A percentile compares a stretch with the other conserved stretches of the same genome.
These are phyloP conservation scores for Nephrotoma guestfalica DNA, from an alignment of 2,888 invertebrate species.

Conservation along the genomic window DNA sequence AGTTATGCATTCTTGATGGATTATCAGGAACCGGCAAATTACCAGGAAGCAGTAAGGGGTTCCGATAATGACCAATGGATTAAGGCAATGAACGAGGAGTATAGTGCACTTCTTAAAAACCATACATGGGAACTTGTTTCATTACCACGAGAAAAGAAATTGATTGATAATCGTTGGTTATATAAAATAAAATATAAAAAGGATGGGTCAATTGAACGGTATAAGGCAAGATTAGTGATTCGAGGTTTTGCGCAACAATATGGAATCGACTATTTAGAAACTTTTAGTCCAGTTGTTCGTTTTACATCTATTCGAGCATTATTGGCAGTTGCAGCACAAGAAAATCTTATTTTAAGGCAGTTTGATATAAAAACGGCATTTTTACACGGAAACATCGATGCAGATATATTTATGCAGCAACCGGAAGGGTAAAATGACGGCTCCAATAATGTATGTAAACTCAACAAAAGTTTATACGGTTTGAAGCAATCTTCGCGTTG, in stretches of 20 bases:
- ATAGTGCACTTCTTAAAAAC: not conserved
- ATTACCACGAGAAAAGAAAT: not conserved
- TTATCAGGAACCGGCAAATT: not conserved
- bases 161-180: conserved; percentile 6
- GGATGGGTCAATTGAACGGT: conserved; percentile 5
- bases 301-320: conserved; percentile 7
- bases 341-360: conserved; percentile 9
- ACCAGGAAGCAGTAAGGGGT: not conserved
- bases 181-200: conserved; percentile 7
- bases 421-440: conserved; percentile 8
- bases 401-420: conserved; percentile 12
- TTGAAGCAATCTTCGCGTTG: conserved; percentile 11
- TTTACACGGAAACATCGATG: conserved; percentile 9
- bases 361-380: conserved; percentile 13
- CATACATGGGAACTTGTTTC: not conserved
- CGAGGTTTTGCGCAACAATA: conserved; percentile 14
- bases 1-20: not conserved
- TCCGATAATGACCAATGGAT: not conserved
- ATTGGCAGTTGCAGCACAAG: conserved; percentile 9
- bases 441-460: conserved; percentile 7
- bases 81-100: not conserved
- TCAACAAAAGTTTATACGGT: conserved; percentile 11
- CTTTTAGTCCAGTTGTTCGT: conserved; percentile 12
- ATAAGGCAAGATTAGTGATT: conserved; percentile 13
- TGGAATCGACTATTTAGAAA: conserved; percentile 16